Evolutionary conservation across 2,888 invertebrate species (phyloP), one percentile per base, ranked within the genome.

Genomic region (Cabera pusaria): DNA sequence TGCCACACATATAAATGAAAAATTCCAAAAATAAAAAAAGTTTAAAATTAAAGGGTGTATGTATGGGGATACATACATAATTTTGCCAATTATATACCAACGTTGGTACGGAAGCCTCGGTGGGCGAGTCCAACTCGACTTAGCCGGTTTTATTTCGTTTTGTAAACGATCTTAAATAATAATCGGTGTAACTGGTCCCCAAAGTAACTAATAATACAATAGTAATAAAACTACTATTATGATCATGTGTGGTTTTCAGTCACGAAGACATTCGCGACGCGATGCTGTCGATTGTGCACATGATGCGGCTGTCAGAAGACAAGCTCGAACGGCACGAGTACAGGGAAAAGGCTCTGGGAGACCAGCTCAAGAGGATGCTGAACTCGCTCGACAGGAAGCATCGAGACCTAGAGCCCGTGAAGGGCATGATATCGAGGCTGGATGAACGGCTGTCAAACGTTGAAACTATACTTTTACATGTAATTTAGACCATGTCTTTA

Each of bases 321-420:
- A 96, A 96, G 79, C 73, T 97, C 45, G 96, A 96, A 64, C 87
- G 96, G 6, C 96, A 97, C 73, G 96, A 97, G 72, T 93, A 91
- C 57, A 88, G 97, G 5, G 96, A 96, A 72, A 91, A 95, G 49
- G 92, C 93, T 0, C 80, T 96, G 9, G 96, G 95, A 0, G 96
- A 96, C 38, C 91, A 94, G 52, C 66, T 96, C 31, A 96, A 96
- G 80, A 94, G 93, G 68, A 92, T 93, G 27, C 78, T 97, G 43
- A 79, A 90, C 1, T 84, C 91, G 0, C 72, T 96, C 25, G 95
- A 95, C 50, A 95, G 94, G 72, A 92, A 94, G 32, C 93, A 94
- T 48, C 90, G 93, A 49, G 90, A 90, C 0, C 79, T 94, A 22
- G 95, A 95, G 56, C 93, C 92, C 0, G 83, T 94, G 26, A 93